Evolutionary conservation across 2,113 vertebrate genomes (phyloP).

Genomic region (Pedionomus torquatus): DNA sequence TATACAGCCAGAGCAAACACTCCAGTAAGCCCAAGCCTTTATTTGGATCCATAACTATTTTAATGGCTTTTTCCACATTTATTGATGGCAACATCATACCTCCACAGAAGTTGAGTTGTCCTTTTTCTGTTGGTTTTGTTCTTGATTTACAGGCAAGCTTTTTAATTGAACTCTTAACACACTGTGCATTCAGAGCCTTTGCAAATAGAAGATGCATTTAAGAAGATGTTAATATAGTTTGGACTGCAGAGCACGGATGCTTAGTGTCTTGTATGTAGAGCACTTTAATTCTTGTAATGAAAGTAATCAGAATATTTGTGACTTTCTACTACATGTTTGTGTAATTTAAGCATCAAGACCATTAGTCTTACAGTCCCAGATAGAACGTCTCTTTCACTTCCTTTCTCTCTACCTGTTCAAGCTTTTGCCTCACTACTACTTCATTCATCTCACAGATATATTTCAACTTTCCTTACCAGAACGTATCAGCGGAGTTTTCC

Average conservation of each 20-base stretch:
- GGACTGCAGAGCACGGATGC: neutral
- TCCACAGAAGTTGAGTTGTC: neutral
- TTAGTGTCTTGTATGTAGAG: neutral
- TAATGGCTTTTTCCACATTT: conserved; percentile 39
- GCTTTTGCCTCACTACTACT: neutral
- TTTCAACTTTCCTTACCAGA: conserved; percentile 36
- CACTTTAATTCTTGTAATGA: neutral
- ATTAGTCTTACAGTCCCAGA: neutral
- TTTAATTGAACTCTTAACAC: neutral
- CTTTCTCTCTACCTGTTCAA: neutral
- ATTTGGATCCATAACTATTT: neutral
- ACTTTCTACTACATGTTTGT: neutral
- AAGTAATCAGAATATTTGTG: neutral
- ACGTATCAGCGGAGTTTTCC: conserved; percentile 16
- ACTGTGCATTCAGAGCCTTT: neutral
- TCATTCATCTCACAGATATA: neutral
- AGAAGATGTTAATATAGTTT: neutral
- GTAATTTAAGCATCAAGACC: neutral
- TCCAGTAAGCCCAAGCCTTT: neutral
- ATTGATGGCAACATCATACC: neutral
- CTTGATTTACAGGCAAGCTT: neutral
- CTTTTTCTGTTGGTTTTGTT: conserved; percentile 22
- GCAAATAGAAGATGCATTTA: neutral
- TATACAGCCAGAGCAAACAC: neutral
- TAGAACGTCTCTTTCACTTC: neutral